phyloP scores from a whole-genome alignment of 2,888 invertebrate species.

The Leucoptera coffeella region DNA sequence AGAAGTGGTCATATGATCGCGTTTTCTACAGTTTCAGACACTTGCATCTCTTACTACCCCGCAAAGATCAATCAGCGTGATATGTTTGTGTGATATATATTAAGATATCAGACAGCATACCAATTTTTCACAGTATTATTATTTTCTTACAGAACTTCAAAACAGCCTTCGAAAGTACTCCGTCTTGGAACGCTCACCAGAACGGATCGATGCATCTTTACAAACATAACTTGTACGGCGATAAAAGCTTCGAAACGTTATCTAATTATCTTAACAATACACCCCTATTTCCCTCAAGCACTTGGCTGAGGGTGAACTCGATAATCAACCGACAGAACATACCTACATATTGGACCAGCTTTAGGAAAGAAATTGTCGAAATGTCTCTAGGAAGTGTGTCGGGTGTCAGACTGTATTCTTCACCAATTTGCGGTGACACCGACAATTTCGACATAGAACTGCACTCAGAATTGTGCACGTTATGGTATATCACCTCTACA shows the following conservation, averaged over 20 bases:
- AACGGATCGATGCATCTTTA: constrained; percentile 20
- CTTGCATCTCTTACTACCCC: too few relatives aligned
- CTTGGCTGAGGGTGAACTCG: constrained; percentile 21
- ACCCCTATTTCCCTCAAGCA: constrained; percentile 19
- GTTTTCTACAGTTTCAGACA: too few relatives aligned
- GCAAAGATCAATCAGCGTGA: too few relatives aligned
- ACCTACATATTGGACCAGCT: constrained; percentile 50
- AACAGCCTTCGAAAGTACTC: constrained; percentile 33
- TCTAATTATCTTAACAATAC: constrained; percentile 8
- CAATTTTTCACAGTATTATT: too few relatives aligned
- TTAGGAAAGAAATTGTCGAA: constrained; percentile 40
- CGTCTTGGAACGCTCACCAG: constrained; percentile 42
- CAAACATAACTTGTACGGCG: constrained; percentile 54
- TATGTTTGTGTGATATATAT: too few relatives aligned
- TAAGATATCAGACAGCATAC: too few relatives aligned
- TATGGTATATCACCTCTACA: constrained; percentile 64
- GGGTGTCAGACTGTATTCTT: constrained; percentile 40
- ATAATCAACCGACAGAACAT: constrained; percentile 43
- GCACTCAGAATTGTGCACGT: constrained; percentile 49
- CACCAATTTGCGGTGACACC: constrained; percentile 55
- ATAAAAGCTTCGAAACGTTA: constrained; percentile 22
- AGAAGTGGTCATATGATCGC: too few relatives aligned
- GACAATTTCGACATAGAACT: constrained; percentile 19
- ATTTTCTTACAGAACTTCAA: constrained; percentile 23
- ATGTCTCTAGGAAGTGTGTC: constrained; percentile 43